Evolutionary conservation across 1,140 invertebrate genomes (phyloP).

Genomic region (Procambarus clarkii): DNA sequence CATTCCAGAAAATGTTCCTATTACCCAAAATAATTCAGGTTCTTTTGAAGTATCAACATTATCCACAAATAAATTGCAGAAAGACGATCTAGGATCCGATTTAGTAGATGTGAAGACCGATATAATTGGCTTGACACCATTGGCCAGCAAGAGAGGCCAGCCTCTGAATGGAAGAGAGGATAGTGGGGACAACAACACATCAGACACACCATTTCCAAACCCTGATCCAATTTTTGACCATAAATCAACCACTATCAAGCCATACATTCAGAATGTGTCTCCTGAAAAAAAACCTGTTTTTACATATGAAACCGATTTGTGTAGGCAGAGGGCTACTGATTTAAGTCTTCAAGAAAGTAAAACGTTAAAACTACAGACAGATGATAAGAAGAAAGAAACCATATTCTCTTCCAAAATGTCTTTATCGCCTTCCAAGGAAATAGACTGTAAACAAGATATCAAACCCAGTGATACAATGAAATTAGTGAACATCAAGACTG

Average conservation of each 20-base stretch:
- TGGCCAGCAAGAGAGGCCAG: slow-evolving; percentile 59
- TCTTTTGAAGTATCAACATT: slow-evolving; percentile 21
- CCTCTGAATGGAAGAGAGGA: slow-evolving; percentile 68
- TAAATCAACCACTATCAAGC: slow-evolving; percentile 39
- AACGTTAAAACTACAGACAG: slow-evolving; percentile 37
- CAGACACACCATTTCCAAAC: slow-evolving; percentile 35
- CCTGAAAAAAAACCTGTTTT: slow-evolving; percentile 35
- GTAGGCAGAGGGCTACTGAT: slow-evolving; percentile 22
- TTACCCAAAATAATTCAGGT: slow-evolving; percentile 46
- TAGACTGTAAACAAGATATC: slow-evolving; percentile 51
- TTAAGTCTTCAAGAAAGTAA: slow-evolving; percentile 34
- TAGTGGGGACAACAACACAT: slow-evolving; percentile 35
- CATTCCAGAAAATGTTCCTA: slow-evolving; percentile 60
- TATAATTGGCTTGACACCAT: neutral
- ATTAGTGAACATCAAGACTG: slow-evolving; percentile 66
- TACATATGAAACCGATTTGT: slow-evolving; percentile 10
- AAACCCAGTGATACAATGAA: slow-evolving; percentile 35
- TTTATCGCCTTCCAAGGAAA: slow-evolving; percentile 26
- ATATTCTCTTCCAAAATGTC: slow-evolving; percentile 20
- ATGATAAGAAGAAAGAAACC: slow-evolving; percentile 48
- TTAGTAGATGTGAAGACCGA: slow-evolving; percentile 47
- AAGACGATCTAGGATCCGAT: slow-evolving; percentile 36
- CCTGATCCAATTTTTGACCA: slow-evolving; percentile 36
- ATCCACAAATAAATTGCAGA: slow-evolving; percentile 20
- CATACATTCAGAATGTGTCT: slow-evolving; percentile 22